These are phyloP conservation scores for Protosalanx chinensis DNA, from an alignment of 2,797 vertebrate genomes.

Conservation along the genomic window DNA sequence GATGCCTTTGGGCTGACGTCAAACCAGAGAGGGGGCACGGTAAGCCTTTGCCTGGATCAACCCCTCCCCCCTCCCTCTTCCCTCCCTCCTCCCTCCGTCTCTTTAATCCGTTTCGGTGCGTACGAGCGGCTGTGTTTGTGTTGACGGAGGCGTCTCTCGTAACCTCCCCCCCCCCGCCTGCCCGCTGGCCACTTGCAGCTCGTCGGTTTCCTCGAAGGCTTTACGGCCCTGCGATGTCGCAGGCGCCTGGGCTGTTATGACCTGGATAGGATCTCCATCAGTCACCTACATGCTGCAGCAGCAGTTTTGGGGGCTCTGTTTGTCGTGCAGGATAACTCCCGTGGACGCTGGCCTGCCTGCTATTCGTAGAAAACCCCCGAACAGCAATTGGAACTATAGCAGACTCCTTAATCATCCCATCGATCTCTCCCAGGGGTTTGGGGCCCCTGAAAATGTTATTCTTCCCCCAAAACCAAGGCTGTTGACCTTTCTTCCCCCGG, in stretches of 20 bases:
- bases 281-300: too few relatives aligned
- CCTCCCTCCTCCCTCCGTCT: not conserved
- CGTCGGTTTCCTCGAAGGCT: too few relatives aligned
- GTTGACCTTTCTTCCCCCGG: constrained; percentile 15
- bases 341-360: not conserved
- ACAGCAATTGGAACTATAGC: not conserved
- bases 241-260: too few relatives aligned
- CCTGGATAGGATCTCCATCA: too few relatives aligned
- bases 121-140: not conserved
- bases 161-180: too few relatives aligned
- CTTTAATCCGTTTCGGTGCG: not conserved
- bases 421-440: not conserved
- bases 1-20: constrained; percentile 5
- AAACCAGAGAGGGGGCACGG: not conserved
- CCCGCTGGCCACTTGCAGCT: too few relatives aligned
- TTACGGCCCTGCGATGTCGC: too few relatives aligned
- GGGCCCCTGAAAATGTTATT: not conserved
- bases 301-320: too few relatives aligned
- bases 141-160: too few relatives aligned
- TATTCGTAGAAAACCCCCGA: not conserved
- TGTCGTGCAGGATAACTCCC: too few relatives aligned
- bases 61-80: not conserved
- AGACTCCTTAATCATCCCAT: not conserved
- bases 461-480: constrained; percentile 14
- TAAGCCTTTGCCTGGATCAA: not conserved